phyloP scores from a whole-genome alignment of 2,797 vertebrate species.

The Sparidentex hasta region DNA sequence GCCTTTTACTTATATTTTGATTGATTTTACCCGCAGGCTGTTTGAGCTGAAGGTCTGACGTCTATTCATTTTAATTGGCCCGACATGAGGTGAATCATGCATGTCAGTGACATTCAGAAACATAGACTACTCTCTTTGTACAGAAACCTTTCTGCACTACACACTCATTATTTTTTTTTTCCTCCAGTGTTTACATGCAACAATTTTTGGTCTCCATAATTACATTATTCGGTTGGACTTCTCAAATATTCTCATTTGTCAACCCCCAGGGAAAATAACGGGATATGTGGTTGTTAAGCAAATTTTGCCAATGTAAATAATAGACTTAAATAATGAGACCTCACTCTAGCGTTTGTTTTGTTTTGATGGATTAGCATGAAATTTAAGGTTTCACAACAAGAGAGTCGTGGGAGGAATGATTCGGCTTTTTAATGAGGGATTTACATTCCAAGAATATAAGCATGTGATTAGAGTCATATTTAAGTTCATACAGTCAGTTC shows the following conservation, averaged over 20 bases:
- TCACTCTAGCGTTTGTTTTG: not conserved
- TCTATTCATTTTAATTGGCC: conserved; percentile 61
- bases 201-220: not conserved
- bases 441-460: not conserved
- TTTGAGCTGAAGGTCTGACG: conserved; percentile 45
- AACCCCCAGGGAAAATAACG: not conserved
- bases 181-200: not conserved
- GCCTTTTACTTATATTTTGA: conserved; percentile 45
- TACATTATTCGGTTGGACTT: conserved; percentile 2
- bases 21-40: conserved; percentile 40
- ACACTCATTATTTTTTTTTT: conserved; percentile 36
- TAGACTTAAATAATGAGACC: conserved; percentile 6
- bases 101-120: conserved; percentile 43
- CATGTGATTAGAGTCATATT: not conserved
- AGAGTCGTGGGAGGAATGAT: not conserved
- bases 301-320: not conserved
- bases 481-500: not conserved
- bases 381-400: conserved; percentile 1
- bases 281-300: not conserved
- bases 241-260: conserved; percentile 1
- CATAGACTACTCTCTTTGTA: not conserved
- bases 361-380: conserved; percentile 3
- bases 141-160: not conserved
- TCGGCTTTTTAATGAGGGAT: not conserved
- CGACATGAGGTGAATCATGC: conserved; percentile 33